Base-by-base conservation (phyloP, 2,797 vertebrate species). In the Lycodopsis pacificus region DNA sequence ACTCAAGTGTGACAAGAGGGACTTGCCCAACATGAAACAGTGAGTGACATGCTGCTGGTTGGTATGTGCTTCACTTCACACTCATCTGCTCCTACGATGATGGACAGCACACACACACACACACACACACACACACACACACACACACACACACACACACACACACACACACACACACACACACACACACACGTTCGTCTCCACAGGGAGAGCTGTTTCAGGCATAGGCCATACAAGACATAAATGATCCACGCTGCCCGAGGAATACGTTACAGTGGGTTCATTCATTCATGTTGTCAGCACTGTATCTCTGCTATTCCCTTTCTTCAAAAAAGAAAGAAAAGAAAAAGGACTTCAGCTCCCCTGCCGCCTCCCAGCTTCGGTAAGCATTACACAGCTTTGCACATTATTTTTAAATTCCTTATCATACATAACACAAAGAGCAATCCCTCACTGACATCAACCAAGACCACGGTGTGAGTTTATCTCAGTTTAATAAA, bases 71-170 rank as follows among this genome's bases (percentile, higher is more conserved):
- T 84, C 71, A 78, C 84, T 91, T 91, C 88, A 92, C 88, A 89
- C 87, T 91, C 86, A 88, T 90, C 86, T 84, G 81, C 76, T 84
- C 73, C 73, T 70, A 30, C 42, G 64, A 84, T 92, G 92, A 91
- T 76, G 80, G 89, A 91, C 88, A 89, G 83, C 76, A 56, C 81
- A 81, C 74, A 76, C 76, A 42, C 85, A 69, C 80, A 63, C 73
- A 27, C 51, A n/a, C n/a, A n/a, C n/a, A n/a, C n/a, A n/a, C n/a
- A n/a, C n/a, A n/a, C n/a, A n/a, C n/a, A n/a, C n/a, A n/a, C 25
- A 25, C 25, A 25, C 25, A 25, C 76, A 56, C 81, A 81, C 74
- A 76, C 76, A 42, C 85, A 69, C 80, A 63, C 73, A 69, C 80
- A 63, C 76, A 56, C 81, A 81, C 74, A 76, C 76, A 42, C 85